A percentile compares a stretch with the other conserved stretches of the same genome.
phyloP scores from a whole-genome alignment of 2,888 invertebrate genomes.

The Anorthoa munda region DNA sequence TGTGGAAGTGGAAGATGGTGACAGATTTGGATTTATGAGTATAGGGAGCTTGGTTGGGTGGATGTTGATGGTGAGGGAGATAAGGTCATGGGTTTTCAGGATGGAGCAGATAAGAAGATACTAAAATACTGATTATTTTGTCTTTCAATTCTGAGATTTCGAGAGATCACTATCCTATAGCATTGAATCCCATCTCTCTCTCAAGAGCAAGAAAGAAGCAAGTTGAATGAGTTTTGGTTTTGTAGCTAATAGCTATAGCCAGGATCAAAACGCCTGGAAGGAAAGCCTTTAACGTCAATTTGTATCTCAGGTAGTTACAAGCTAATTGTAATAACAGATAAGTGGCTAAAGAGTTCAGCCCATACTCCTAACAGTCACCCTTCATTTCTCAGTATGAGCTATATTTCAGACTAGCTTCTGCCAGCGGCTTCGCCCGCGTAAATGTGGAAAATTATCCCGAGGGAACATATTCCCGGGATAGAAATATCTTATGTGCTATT shows the following conservation, averaged over 20 bases:
- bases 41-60: background rate
- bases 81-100: background rate
- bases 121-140: no score
- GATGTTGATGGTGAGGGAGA: background rate
- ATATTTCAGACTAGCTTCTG: background rate
- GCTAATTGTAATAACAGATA: background rate
- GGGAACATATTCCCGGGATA: no score
- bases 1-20: background rate
- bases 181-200: no score
- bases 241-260: background rate
- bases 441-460: no score
- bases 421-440: no score
- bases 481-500: no score
- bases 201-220: background rate
- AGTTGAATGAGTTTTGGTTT: background rate
- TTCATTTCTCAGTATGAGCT: background rate
- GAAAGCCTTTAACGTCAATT: background rate
- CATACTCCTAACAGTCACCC: background rate
- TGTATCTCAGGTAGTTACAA: background rate
- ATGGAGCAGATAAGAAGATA: background rate
- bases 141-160: no score
- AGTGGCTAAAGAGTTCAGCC: background rate
- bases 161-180: no score
- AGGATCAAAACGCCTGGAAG: background rate
- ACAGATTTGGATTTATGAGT: conserved; percentile 15